Conservation (phyloP, 2,888 invertebrate genomes). For the Sepiola atlantica region DNA sequence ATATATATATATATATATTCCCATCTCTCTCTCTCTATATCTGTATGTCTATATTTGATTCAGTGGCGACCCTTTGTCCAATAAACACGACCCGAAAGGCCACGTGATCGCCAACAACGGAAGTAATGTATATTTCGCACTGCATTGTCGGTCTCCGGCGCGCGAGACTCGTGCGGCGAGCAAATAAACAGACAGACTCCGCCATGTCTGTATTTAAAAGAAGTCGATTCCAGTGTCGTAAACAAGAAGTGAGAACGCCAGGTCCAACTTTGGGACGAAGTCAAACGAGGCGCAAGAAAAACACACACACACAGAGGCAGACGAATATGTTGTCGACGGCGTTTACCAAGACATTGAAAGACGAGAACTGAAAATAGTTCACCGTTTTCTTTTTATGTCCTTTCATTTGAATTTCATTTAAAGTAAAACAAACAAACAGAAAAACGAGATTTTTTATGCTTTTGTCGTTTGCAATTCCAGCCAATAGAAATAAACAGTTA, state of each 20-base stretch:
- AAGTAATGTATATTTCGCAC: slow-evolving; percentile 9
- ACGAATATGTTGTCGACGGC: neutral
- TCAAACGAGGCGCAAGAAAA: neutral
- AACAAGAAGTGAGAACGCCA: neutral
- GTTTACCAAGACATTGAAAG: neutral
- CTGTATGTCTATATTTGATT: neutral
- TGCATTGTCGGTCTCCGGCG: neutral
- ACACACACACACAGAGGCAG: neutral
- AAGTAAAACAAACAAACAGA: neutral
- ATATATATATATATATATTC: no score
- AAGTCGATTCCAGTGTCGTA: neutral
- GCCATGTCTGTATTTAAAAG: slow-evolving; percentile 1
- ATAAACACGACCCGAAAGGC: neutral
- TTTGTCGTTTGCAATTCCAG: neutral
- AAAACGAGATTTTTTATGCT: neutral
- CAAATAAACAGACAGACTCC: slow-evolving; percentile 12
- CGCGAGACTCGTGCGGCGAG: neutral
- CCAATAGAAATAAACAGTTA: neutral
- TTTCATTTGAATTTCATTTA: neutral
- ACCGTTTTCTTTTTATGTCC: neutral
- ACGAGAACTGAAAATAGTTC: neutral
- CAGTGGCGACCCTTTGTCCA: neutral
- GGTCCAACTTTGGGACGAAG: slow-evolving; percentile 12
- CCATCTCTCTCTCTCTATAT: neutral
- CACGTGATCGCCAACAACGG: slow-evolving; percentile 32